Conservation (phyloP, 53 echinoderm and acorn worm species). For the Holothuria leucospilota region DNA sequence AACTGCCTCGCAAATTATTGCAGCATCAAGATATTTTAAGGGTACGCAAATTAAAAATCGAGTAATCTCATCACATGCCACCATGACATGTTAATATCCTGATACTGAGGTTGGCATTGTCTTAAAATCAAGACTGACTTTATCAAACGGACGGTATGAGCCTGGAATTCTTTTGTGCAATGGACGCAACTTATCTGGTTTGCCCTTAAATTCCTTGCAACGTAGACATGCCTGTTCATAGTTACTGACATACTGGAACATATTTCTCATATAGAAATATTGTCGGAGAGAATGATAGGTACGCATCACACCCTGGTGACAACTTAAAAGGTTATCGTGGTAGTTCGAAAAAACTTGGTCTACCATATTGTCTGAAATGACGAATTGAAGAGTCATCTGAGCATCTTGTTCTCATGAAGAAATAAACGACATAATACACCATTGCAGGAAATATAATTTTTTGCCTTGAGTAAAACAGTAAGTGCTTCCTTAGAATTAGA, state of each 20-base stretch:
- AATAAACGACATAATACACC: conserved; percentile 11
- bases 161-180: conserved; percentile 9
- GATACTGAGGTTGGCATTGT: conserved; percentile 24
- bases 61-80: conserved; percentile 56
- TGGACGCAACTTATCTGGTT: conserved; percentile 23
- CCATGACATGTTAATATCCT: conserved; percentile 22
- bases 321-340: conserved; percentile 18
- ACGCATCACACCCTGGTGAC: conserved; percentile 14
- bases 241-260: conserved; percentile 7
- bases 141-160: conserved; percentile 19
- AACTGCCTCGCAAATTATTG: conserved; percentile 32
- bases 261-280: conserved; percentile 62
- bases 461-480: conserved; percentile 18
- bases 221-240: conserved; percentile 13
- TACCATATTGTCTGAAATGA: neutral
- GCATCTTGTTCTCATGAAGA: neutral
- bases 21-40: conserved; percentile 18
- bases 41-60: conserved; percentile 51
- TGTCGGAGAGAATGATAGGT: conserved; percentile 49
- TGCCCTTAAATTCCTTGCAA: conserved; percentile 31
- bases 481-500: conserved; percentile 17
- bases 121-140: conserved; percentile 39
- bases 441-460: conserved; percentile 48
- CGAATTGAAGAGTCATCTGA: conserved; percentile 23
- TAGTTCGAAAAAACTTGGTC: conserved; percentile 7